These are phyloP conservation scores for Siderastrea siderea DNA, from an alignment of 92 coral and sea anemone genomes.

Conservation along the genomic window DNA sequence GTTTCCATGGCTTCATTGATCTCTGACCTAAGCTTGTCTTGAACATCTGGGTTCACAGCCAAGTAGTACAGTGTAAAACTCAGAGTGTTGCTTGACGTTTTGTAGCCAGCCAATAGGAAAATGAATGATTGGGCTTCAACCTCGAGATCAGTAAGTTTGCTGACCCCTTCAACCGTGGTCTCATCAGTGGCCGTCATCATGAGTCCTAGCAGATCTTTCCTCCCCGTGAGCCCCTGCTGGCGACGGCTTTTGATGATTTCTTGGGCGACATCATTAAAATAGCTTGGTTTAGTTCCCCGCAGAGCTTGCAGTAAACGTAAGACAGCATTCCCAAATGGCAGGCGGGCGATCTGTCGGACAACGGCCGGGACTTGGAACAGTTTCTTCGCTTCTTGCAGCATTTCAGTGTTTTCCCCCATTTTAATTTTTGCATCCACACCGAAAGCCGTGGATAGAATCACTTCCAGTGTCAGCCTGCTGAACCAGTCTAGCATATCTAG, in stretches of 20 bases:
- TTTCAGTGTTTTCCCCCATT: slow-evolving; percentile 40
- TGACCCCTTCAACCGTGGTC: slow-evolving; percentile 50
- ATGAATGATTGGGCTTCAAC: slow-evolving; percentile 49
- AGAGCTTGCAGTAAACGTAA: neutral
- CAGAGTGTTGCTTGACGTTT: slow-evolving; percentile 49
- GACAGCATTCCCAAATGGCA: slow-evolving; percentile 32
- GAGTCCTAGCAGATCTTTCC: slow-evolving; percentile 64
- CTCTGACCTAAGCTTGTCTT: no score
- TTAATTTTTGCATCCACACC: slow-evolving; percentile 43
- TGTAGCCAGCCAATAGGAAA: slow-evolving; percentile 61
- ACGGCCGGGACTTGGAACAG: slow-evolving; percentile 32
- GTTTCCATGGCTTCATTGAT: slow-evolving; percentile 11
- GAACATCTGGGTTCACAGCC: slow-evolving; percentile 1
- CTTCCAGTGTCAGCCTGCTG: slow-evolving; percentile 49
- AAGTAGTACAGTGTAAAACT: slow-evolving; percentile 26
- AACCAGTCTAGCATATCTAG: slow-evolving; percentile 72
- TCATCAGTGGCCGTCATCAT: slow-evolving; percentile 71
- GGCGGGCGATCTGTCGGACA: slow-evolving; percentile 19
- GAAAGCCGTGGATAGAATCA: no score
- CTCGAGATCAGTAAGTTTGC: slow-evolving; percentile 52
- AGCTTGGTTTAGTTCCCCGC: neutral
- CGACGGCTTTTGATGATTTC: slow-evolving; percentile 52
- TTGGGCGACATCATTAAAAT: slow-evolving; percentile 26
- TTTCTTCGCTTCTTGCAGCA: neutral
- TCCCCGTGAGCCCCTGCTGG: slow-evolving; percentile 43